phyloP scores from a whole-genome alignment of 2,888 invertebrate genomes.

The Drosophila siamana region DNA sequence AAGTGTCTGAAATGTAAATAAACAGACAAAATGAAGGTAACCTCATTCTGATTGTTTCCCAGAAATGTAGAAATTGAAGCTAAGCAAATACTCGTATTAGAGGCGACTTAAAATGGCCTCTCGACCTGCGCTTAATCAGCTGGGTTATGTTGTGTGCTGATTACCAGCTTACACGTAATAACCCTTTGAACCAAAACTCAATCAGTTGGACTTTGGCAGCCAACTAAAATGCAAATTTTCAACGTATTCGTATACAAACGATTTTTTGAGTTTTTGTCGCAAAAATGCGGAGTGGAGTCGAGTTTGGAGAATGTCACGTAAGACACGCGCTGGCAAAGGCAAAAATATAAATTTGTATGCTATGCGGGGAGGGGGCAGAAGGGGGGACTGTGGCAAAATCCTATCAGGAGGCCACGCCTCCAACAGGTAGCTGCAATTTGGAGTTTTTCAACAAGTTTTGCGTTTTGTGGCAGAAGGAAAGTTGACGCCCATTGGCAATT shows the following conservation, averaged over 20 bases:
- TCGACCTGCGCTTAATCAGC: constrained; percentile 42
- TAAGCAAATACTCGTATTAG: not conserved
- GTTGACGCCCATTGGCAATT: constrained; percentile 67
- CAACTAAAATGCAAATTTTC: constrained; percentile 55
- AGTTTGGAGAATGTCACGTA: constrained; percentile 63
- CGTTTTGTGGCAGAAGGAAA: constrained; percentile 37
- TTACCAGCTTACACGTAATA: constrained; percentile 30
- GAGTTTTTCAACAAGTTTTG: constrained; percentile 54
- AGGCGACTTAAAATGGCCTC: not conserved
- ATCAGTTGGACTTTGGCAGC: constrained; percentile 39
- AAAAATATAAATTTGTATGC: constrained; percentile 22
- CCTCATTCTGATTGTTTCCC: not conserved
- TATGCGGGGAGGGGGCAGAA: not conserved
- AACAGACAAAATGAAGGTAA: not conserved
- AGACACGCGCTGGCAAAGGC: constrained; percentile 45
- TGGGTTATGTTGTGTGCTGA: constrained; percentile 6
- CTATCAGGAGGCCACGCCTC: constrained; percentile 48
- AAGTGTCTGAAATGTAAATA: too few relatives aligned
- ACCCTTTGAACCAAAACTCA: constrained; percentile 37
- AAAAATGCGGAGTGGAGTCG: constrained; percentile 19
- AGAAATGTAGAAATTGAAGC: constrained; percentile 4
- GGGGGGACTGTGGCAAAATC: constrained; percentile 22
- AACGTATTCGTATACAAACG: constrained; percentile 45
- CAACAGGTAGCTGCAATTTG: constrained; percentile 72
- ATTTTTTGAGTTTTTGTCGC: constrained; percentile 22